Conservation (phyloP, 2,888 invertebrate genomes). For the Pasiphila rectangulata region DNA sequence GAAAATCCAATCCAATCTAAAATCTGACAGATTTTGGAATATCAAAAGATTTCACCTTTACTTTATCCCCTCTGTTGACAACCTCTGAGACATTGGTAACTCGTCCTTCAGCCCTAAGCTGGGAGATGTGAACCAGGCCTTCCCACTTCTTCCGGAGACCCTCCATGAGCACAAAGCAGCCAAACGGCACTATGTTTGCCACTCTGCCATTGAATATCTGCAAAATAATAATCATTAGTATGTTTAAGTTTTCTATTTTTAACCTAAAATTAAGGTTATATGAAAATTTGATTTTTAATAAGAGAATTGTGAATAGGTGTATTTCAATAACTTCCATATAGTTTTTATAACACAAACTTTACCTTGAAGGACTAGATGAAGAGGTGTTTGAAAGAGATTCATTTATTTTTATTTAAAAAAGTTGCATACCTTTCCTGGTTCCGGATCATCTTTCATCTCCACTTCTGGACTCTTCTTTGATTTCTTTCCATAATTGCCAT, state of each 20-base stretch:
- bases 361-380: too few species aligned
- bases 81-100: slow-evolving; percentile 97
- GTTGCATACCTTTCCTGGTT: slow-evolving; percentile 84
- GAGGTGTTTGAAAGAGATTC: not conserved
- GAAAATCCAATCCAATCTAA: too few species aligned
- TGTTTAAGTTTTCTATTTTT: too few species aligned
- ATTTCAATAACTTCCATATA: too few species aligned
- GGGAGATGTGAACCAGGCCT: slow-evolving; percentile 98
- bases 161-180: slow-evolving; percentile 98
- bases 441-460: slow-evolving; percentile 86
- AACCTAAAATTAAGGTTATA: too few species aligned
- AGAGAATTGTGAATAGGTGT: too few species aligned
- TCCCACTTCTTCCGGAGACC: slow-evolving; percentile 95
- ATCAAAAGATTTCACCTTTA: too few species aligned
- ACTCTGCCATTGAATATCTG: slow-evolving; percentile 96
- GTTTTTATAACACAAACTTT: too few species aligned
- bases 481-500: slow-evolving; percentile 50
- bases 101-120: slow-evolving; percentile 94
- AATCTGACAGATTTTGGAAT: too few species aligned
- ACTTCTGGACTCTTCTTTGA: slow-evolving; percentile 71
- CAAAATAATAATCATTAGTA: slow-evolving; percentile 41
- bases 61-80: slow-evolving; percentile 92
- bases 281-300: too few species aligned
- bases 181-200: slow-evolving; percentile 97
- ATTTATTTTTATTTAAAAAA: not conserved